These are phyloP conservation scores for Pseudomyrmex flavicornis DNA, from an alignment of 1,140 invertebrate genomes.

Conservation along the genomic window DNA sequence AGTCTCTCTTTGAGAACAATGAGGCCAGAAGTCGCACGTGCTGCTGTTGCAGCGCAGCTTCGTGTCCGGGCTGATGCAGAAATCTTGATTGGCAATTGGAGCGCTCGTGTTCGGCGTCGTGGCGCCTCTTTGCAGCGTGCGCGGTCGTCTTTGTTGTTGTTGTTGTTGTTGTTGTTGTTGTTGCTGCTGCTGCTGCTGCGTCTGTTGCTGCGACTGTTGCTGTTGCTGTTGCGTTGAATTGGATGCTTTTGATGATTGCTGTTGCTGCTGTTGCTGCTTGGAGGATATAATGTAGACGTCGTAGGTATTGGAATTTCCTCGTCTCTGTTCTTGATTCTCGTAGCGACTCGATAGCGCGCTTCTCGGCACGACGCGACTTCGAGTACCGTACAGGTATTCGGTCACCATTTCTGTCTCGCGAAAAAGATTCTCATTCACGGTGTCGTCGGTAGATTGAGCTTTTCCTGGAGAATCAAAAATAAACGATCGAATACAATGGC, in stretches of 20 bases:
- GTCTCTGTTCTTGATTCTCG: constrained; percentile 76
- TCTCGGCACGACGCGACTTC: constrained; percentile 84
- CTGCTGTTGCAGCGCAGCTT: constrained; percentile 85
- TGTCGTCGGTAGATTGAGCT: constrained; percentile 83
- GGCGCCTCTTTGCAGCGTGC: constrained; percentile 83
- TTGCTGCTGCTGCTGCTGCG: constrained; percentile 56
- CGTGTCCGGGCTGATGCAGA: constrained; percentile 75
- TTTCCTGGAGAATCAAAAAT: constrained; percentile 74
- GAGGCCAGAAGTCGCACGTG: constrained; percentile 87
- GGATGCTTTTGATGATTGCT: constrained; percentile 55
- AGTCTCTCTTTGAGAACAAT: constrained; percentile 85
- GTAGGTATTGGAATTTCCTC: constrained; percentile 75
- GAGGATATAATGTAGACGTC: constrained; percentile 85
- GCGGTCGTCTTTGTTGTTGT: constrained; percentile 75
- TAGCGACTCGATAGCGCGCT: constrained; percentile 84
- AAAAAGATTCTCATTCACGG: constrained; percentile 83
- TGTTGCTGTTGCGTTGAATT: constrained; percentile 69
- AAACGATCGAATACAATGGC: neutral
- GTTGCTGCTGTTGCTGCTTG: constrained; percentile 74
- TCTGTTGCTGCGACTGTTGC: constrained; percentile 61
- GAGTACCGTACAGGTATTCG: constrained; percentile 86
- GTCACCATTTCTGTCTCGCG: constrained; percentile 86
- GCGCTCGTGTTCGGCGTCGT: constrained; percentile 82
- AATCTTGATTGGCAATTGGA: constrained; percentile 72
- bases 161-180: constrained; percentile 70